Base-by-base conservation (phyloP, 2,113 vertebrate species). In the Odontophorus gujanensis region DNA sequence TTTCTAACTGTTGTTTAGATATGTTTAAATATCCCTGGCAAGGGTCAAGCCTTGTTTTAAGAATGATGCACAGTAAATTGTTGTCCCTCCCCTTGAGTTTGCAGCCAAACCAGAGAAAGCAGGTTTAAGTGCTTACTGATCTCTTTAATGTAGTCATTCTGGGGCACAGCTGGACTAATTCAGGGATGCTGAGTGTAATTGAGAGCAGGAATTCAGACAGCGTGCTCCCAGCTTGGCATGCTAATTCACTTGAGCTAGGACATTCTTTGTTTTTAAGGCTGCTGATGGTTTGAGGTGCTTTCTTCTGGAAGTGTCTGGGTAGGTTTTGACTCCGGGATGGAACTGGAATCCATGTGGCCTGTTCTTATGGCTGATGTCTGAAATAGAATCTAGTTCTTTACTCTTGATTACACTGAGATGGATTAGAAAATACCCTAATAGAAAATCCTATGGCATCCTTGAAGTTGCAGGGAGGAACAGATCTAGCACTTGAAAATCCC, bases 281-380 rank as follows among this genome's bases (percentile, higher is more conserved):
- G 28, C 42, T 66, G 40, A 30, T 32, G 80, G 42, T 53, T 87
- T n/a, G 81, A 93, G 51, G 48, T 81, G 36, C n/a, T 78, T 84
- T 79, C 59, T 78, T 51, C 72, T 83, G 55, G 61, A 81, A 81
- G 47, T n/a, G 20, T 71, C 55, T n/a, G 50, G 34, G 94, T 82
- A 85, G 28, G 13, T 67, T 94, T 92, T 96, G 67, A 93, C 81
- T 91, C 50, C 63, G 67, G 76, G 81, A 74, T 87, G 65, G 71
- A 85, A 36, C 42, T 87, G 59, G 89, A 95, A 77, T 92, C 50
- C 36, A 0, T 59, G 76, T 57, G 38, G 25, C n/a, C 32, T 22
- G 16, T 55, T 9, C 34, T 51, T 63, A 4, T 6, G 34, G 32
- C 50, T 73, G 62, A 21, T 65, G 19, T 0, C 28, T 47, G 36